Base-by-base conservation (phyloP, 30 jellyfish, hydroid and myxozoan species). In the Clytia hemisphaerica region DNA sequence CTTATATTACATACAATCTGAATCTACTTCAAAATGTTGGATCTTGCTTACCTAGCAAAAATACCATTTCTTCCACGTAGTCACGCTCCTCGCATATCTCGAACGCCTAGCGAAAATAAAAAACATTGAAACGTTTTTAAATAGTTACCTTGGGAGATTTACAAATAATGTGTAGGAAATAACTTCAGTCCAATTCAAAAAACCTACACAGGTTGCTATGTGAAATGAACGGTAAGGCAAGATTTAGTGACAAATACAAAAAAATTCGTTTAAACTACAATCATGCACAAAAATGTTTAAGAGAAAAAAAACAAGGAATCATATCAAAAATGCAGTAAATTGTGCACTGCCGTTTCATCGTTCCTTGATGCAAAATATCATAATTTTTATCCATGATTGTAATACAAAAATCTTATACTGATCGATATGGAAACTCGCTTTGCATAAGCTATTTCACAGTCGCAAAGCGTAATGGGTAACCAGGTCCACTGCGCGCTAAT, bases 1-100 rank as follows among this genome's bases (percentile, higher is more conserved):
- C 54, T 42, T 42, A 0, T 12, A 42, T 16, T 42, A 42, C 54
- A 42, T 0, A 42, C 54, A 42, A 42, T 12, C 0, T 19, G 54
- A 42, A 42, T 19, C 14, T 12, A 19, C 18, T 19, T 16, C 54
- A 19, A 42, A 16, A 42, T 42, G 54, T 0, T 42, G 14, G 54
- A 42, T 12, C 54, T 59, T 16, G 16, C 71, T 48, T 26, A 72
- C 84, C 92, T 47, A 74, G 72, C 62, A 88, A 62, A 51, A 88
- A 88, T 50, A 88, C 97, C 94, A 88, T 80, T 55, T 79, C 97
- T 46, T 83, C 84, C 19, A 88, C 69, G 45, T 12, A 88, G 18
- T 75, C 92, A 3, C 83, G 73, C 24, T 73, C 84, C 50, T 79
- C 88, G 62, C 94, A 88, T 9, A 88, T 90, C 30, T 88, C 71